Evolutionary conservation across 2,113 vertebrate genomes (phyloP).

Genomic region (Theristicus caerulescens): DNA sequence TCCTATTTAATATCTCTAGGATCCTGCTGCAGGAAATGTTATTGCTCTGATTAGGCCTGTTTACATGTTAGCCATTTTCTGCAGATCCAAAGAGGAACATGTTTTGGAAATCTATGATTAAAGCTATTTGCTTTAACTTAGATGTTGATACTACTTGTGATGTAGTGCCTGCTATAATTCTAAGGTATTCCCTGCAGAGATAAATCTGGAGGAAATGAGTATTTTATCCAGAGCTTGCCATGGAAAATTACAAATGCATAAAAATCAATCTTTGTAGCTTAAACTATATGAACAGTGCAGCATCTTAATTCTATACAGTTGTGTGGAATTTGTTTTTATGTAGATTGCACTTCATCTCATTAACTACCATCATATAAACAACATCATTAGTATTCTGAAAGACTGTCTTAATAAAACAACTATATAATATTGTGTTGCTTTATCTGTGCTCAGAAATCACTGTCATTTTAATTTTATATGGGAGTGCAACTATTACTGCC

Average conservation of each 20-base stretch:
- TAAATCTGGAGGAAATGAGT: constrained; percentile 26
- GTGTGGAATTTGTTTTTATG: neutral
- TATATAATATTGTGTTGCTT: neutral
- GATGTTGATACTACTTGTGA: constrained; percentile 20
- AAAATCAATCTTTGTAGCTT: neutral
- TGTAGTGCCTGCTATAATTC: neutral
- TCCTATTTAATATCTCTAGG: neutral
- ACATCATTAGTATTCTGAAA: neutral
- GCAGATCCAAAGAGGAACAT: neutral
- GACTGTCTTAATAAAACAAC: neutral
- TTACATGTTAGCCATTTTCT: constrained; percentile 21
- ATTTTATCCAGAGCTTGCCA: constrained; percentile 11
- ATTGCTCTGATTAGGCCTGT: constrained; percentile 12
- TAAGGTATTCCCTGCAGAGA: constrained; percentile 24
- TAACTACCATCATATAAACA: neutral
- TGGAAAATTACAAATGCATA: constrained; percentile 13
- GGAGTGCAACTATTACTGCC: neutral
- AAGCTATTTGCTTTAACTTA: constrained; percentile 34
- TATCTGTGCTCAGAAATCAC: neutral
- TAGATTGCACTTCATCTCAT: neutral
- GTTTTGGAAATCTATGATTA: constrained; percentile 28
- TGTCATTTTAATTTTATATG: neutral
- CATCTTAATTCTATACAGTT: neutral
- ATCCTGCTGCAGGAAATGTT: constrained; percentile 1
- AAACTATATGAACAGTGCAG: neutral